These are phyloP conservation scores for Falco punctatus DNA, from an alignment of 2,113 vertebrate genomes.

Conservation along the genomic window DNA sequence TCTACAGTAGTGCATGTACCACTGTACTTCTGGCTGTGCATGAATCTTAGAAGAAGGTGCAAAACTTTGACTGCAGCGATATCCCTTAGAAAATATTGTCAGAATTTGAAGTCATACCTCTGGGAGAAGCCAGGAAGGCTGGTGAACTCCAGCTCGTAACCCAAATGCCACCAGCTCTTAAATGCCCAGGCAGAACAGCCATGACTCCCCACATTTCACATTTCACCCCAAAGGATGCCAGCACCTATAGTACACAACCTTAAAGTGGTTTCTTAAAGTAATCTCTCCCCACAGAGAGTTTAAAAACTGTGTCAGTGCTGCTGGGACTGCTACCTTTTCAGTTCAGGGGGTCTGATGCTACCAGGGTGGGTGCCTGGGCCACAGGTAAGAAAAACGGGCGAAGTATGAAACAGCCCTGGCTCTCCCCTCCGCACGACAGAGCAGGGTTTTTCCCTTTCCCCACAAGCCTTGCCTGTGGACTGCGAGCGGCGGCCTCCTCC, in stretches of 20 bases:
- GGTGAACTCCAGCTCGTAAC: background rate
- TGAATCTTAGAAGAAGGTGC: background rate
- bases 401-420: background rate
- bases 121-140: background rate
- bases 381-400: background rate
- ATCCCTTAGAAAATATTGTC: background rate
- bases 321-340: background rate
- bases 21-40: background rate
- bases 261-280: background rate
- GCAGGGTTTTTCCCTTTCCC: background rate
- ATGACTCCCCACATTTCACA: background rate
- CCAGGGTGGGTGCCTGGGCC: background rate
- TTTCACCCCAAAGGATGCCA: background rate
- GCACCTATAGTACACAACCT: background rate
- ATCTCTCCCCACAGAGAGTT: background rate
- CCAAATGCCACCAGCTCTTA: background rate
- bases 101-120: background rate
- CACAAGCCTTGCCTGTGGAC: fast-evolving
- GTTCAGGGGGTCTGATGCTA: background rate
- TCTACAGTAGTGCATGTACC: background rate
- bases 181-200: background rate
- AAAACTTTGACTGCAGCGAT: background rate
- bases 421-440: background rate
- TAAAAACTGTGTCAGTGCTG: background rate
- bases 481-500: background rate